Conservation (phyloP, 2,113 vertebrate genomes). For the Sminthopsis crassicaudata region DNA sequence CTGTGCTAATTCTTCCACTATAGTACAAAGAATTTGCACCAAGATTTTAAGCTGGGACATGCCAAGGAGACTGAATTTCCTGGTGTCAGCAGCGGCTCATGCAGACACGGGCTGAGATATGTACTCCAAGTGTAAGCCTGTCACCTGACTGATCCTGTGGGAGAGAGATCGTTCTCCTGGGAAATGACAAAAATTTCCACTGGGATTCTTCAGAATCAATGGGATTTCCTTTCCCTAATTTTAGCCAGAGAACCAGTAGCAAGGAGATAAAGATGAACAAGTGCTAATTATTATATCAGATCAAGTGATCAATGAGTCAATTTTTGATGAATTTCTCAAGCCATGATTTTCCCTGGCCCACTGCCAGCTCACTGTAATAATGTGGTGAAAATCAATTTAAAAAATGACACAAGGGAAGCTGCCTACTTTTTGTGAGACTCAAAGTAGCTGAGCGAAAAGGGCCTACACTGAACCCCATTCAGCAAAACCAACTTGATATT, state of each 20-base stretch:
- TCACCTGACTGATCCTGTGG: not conserved
- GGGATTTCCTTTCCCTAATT: conserved; percentile 37
- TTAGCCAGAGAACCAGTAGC: conserved; percentile 47
- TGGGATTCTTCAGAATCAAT: conserved; percentile 10
- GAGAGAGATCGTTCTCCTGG: not conserved
- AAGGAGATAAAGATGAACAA: conserved; percentile 62
- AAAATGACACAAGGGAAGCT: conserved; percentile 70
- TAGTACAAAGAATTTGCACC: not conserved
- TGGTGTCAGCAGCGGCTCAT: not conserved
- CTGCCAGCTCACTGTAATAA: conserved; percentile 65
- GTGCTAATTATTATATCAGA: conserved; percentile 80
- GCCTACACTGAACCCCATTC: not conserved
- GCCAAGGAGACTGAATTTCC: not conserved
- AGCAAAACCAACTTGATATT: not conserved
- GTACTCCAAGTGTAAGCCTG: not conserved
- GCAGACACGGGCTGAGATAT: not conserved
- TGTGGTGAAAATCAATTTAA: conserved; percentile 81
- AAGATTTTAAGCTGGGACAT: rapidly evolving
- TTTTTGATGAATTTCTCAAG: conserved; percentile 76
- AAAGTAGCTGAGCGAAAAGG: conserved; percentile 43
- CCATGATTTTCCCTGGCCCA: conserved; percentile 67
- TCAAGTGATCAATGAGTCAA: conserved; percentile 69
- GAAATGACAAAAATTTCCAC: not conserved
- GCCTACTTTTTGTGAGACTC: conserved; percentile 67
- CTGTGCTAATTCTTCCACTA: conserved; percentile 6